These are phyloP conservation scores for Morpho deidamia DNA, from an alignment of 2,888 invertebrate species.

Conservation along the genomic window DNA sequence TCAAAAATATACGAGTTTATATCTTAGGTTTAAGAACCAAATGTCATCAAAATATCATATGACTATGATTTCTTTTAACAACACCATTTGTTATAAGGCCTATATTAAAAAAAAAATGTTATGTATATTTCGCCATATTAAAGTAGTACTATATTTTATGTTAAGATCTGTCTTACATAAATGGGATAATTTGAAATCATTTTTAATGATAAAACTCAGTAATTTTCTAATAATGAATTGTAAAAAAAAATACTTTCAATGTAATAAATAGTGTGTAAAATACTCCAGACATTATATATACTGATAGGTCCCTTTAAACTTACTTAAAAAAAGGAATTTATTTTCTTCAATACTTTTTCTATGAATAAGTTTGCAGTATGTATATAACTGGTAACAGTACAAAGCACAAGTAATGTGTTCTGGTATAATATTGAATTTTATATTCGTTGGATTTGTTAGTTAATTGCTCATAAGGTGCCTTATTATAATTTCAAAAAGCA, in stretches of 20 bases:
- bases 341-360: background rate
- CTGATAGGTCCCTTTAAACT: too few species aligned
- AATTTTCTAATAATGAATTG: too few species aligned
- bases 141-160: too few species aligned
- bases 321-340: too few species aligned
- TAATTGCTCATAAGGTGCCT: constrained; percentile 53
- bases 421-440: constrained; percentile 11
- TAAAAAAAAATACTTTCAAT: too few species aligned
- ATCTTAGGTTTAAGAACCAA: constrained; percentile 1
- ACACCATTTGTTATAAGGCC: background rate
- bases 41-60: background rate
- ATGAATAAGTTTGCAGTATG: constrained; percentile 24
- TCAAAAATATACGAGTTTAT: constrained; percentile 24
- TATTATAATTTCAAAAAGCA: constrained; percentile 34
- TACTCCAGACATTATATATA: too few species aligned
- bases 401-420: constrained; percentile 41
- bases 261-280: too few species aligned
- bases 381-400: constrained; percentile 51
- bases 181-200: too few species aligned
- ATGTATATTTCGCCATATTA: too few species aligned
- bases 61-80: background rate
- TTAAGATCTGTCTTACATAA: too few species aligned
- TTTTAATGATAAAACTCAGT: too few species aligned
- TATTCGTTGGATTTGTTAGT: constrained; percentile 30
- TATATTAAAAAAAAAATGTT: background rate